A percentile compares a stretch with the other conserved stretches of the same genome.
Conservation (phyloP, 2,113 vertebrate genomes). For the Melospiza georgiana region DNA sequence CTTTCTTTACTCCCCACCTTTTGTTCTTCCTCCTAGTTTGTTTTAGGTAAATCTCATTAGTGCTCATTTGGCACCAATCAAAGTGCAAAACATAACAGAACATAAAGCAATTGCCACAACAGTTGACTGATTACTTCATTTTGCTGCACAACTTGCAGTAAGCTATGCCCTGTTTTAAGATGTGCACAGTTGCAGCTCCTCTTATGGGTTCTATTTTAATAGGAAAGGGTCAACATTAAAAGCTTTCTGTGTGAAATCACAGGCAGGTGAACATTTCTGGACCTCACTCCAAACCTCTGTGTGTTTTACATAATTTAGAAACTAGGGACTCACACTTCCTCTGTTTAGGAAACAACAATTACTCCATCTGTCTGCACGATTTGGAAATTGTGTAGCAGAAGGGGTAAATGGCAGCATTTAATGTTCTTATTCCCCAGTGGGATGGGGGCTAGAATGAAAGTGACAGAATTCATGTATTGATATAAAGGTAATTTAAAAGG, state of each 20-base stretch:
- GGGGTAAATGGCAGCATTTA: neutral
- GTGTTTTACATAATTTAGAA: neutral
- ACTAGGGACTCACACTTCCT: neutral
- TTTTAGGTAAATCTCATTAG: neutral
- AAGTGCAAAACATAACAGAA: neutral
- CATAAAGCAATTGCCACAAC: neutral
- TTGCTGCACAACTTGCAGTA: neutral
- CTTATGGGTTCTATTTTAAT: neutral
- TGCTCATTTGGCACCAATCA: neutral
- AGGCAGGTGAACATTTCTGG: fast-evolving
- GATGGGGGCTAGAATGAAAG: neutral
- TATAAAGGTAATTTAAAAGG: neutral
- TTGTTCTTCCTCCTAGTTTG: neutral
- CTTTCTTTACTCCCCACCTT: neutral
- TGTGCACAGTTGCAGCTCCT: neutral
- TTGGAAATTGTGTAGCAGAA: neutral
- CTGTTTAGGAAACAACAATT: neutral
- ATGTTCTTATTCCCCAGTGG: neutral
- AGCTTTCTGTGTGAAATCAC: neutral
- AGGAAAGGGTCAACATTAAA: neutral
- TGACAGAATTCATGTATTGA: fast-evolving
- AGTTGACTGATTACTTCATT: neutral
- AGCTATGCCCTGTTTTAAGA: neutral
- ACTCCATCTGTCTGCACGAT: neutral
- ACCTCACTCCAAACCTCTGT: neutral